Percentiles rank a stretch among this genome's conserved stretches.
These are phyloP conservation scores for Ifrita kowaldi DNA, from an alignment of 2,113 vertebrate species.

Conservation along the genomic window DNA sequence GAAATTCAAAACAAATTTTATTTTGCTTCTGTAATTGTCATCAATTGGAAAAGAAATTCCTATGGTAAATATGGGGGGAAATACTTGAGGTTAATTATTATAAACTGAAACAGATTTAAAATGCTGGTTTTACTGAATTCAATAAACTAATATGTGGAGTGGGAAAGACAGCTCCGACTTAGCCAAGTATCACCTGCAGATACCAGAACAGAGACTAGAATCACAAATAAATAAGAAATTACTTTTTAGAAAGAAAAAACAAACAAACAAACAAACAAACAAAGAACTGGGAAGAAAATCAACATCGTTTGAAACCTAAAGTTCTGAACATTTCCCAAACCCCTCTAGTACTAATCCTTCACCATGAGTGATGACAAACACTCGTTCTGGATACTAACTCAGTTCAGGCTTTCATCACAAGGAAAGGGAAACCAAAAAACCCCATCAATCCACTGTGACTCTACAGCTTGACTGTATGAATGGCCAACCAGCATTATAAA, in stretches of 20 bases:
- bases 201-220: not conserved
- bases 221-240: not conserved
- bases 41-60: not conserved
- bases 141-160: not conserved
- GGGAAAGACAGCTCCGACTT: not conserved
- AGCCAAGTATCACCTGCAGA: not conserved
- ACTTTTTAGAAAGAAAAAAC: not conserved
- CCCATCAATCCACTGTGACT: not conserved
- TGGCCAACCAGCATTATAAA: not conserved
- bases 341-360: not conserved
- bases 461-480: not conserved
- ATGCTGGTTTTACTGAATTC: not conserved
- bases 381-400: not conserved
- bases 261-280: no score
- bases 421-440: not conserved
- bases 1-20: not conserved
- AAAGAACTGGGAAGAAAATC: not conserved
- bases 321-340: not conserved
- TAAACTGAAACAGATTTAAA: not conserved
- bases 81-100: not conserved
- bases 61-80: not conserved
- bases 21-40: not conserved
- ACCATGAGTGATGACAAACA: fast-evolving
- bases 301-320: not conserved
- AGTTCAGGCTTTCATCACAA: not conserved